A percentile compares a stretch with the other conserved stretches of the same genome.
Conservation (phyloP, 2,113 vertebrate species). For the Cyphomyrus discorhynchus region DNA sequence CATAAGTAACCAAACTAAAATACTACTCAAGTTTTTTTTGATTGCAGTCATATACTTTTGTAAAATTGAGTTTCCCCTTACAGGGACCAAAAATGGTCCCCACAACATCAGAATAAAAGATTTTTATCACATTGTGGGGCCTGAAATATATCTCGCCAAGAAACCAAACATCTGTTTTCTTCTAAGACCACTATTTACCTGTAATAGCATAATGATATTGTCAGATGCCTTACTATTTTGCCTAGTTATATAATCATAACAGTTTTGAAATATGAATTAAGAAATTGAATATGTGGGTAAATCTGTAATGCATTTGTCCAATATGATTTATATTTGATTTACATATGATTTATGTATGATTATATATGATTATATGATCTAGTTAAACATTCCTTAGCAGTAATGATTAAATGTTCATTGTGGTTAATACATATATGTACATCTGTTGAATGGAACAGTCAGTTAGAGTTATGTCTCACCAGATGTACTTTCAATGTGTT, state of each 20-base stretch:
- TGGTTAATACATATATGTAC: not conserved
- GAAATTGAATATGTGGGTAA: not conserved
- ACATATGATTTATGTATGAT: not conserved
- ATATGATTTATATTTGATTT: not conserved
- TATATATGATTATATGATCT: not conserved
- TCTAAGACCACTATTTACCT: not conserved
- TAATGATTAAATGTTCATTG: not conserved
- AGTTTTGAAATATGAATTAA: not conserved
- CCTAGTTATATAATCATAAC: not conserved
- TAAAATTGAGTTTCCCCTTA: not conserved
- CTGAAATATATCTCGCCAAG: not conserved
- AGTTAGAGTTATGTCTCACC: not conserved
- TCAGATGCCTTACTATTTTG: not conserved
- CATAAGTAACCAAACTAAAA: not conserved
- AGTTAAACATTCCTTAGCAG: not conserved
- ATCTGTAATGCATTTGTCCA: not conserved
- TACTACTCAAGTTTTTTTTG: not conserved
- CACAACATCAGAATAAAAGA: not conserved
- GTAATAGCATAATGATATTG: not conserved
- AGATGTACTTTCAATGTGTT: not conserved
- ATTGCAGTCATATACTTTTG: not conserved
- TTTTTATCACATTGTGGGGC: not conserved
- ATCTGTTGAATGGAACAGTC: constrained; percentile 2
- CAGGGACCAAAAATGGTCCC: not conserved
- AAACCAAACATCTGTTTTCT: not conserved